Evolutionary conservation across 1,140 invertebrate species (phyloP), one percentile per base, ranked within the genome.

Genomic region (Drosophila auraria): DNA sequence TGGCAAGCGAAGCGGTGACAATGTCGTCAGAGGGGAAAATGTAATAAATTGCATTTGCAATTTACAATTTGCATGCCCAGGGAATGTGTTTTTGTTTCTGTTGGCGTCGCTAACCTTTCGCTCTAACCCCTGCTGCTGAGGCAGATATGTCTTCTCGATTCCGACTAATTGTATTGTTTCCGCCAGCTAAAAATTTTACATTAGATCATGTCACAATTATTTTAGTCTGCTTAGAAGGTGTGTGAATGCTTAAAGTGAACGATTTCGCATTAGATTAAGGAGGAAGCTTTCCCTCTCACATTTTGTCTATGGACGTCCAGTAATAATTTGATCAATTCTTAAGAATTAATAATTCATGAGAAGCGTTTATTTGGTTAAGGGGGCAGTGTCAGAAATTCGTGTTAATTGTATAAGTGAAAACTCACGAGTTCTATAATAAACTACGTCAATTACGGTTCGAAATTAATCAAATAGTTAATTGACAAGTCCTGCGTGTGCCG

Each of bases 171-270:
- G 36, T 63, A 69, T 70, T 81, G 70, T 84, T 81, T 87, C 62
- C 73, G 70, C 64, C 30, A 38, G 60, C 86, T 90, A 90, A 77
- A 90, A 90, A 90, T 90, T 86, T 72, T 63, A 62, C 79, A 90
- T 90, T 90, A 80, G 86, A 91, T 90, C 86, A 90, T 90, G 86
- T 82, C 86, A 82, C 71, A 90, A 90, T 90, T 72, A 90, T 90
- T 90, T 64, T 25, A 33, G 40, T 30, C 33, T 79, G 61, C 74
- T 75, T 61, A 36, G n/a, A 0, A 54, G 51, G 73, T 65, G 50
- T 65, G 9, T 59, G 25, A 20, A 20, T 20, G 20, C 20, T 20
- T 1, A 20, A 20, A 20, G 1, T 23, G 17, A 8, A 30, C 44
- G 53, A 65, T 61, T 23, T 33, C 20, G 8, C 50, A 40, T 51